Conservation (phyloP, 2,113 vertebrate species). For the Telmatochromis bifrenatus region DNA sequence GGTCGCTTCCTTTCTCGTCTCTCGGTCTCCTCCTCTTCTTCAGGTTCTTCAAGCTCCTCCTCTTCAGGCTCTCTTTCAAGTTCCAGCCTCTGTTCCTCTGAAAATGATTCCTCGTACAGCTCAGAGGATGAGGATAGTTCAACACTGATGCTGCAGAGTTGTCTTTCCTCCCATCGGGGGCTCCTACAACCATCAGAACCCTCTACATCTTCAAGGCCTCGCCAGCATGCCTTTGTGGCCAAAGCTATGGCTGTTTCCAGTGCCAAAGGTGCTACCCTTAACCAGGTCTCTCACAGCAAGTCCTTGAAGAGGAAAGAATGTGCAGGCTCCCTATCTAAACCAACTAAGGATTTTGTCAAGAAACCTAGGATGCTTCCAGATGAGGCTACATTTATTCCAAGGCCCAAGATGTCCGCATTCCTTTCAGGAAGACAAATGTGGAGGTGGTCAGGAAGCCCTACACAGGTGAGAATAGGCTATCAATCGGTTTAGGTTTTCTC, state of each 20-base stretch:
- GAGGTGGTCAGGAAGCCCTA: slow-evolving; percentile 95
- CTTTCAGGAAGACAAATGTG: slow-evolving; percentile 87
- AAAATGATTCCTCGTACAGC: slow-evolving; percentile 93
- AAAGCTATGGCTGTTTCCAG: slow-evolving; percentile 74
- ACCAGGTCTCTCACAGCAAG: slow-evolving; percentile 53
- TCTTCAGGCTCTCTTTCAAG: slow-evolving; percentile 90
- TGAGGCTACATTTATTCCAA: slow-evolving; percentile 70
- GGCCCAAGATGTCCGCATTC: slow-evolving; percentile 88
- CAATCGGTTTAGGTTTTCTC: not conserved
- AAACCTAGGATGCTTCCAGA: slow-evolving; percentile 84
- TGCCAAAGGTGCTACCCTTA: slow-evolving; percentile 68
- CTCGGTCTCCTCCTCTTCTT: slow-evolving; percentile 91
- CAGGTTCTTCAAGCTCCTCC: slow-evolving; percentile 89
- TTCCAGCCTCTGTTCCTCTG: slow-evolving; percentile 91
- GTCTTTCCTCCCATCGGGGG: slow-evolving; percentile 83
- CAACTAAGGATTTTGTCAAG: slow-evolving; percentile 83
- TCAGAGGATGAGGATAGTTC: slow-evolving; percentile 92
- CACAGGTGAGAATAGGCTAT: slow-evolving; percentile 75
- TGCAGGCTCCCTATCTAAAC: slow-evolving; percentile 68
- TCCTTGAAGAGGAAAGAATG: slow-evolving; percentile 83
- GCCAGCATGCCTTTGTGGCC: slow-evolving; percentile 84
- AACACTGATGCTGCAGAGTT: slow-evolving; percentile 86
- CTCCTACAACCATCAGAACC: slow-evolving; percentile 79
- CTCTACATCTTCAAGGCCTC: slow-evolving; percentile 63
- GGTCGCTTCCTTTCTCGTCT: slow-evolving; percentile 87